Conservation (phyloP, 2,888 invertebrate genomes). For the Dynastes maya region DNA sequence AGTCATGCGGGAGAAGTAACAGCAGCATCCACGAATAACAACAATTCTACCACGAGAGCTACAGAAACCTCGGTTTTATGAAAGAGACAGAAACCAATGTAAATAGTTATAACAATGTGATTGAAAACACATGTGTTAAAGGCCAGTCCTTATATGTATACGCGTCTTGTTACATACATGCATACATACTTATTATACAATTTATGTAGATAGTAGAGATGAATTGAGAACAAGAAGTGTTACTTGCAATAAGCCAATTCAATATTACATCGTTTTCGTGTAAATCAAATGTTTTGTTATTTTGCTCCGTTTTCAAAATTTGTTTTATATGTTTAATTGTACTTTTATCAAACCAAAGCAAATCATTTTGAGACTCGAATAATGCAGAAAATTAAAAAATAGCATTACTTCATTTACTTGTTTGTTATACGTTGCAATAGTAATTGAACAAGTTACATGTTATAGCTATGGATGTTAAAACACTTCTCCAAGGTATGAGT, state of each 20-base stretch:
- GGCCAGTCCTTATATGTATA: conserved; percentile 67
- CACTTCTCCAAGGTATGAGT: conserved; percentile 65
- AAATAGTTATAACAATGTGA: conserved; percentile 47
- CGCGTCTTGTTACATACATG: conserved; percentile 60
- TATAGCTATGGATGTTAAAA: conserved; percentile 67
- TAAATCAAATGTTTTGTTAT: conserved; percentile 55
- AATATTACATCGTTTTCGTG: conserved; percentile 54
- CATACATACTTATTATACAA: conserved; percentile 42
- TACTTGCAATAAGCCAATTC: conserved; percentile 36
- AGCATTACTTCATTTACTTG: conserved; percentile 32
- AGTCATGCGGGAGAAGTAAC: conserved; percentile 79
- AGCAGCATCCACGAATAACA: conserved; percentile 74
- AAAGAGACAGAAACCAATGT: conserved; percentile 50
- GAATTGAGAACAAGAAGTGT: conserved; percentile 30
- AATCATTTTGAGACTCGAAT: conserved; percentile 54
- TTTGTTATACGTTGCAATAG: conserved; percentile 53
- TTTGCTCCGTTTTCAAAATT: conserved; percentile 48
- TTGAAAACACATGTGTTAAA: conserved; percentile 54
- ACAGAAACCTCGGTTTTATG: conserved; percentile 79
- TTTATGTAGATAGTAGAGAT: conserved; percentile 49
- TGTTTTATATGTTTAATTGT: conserved; percentile 54
- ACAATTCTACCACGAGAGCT: conserved; percentile 75
- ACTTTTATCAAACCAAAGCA: conserved; percentile 69
- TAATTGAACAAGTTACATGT: conserved; percentile 60
- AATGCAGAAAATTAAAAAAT: conserved; percentile 18